Evolutionary conservation across 2,888 invertebrate species (phyloP).

Genomic region (Petrolisthes cinctipes): DNA sequence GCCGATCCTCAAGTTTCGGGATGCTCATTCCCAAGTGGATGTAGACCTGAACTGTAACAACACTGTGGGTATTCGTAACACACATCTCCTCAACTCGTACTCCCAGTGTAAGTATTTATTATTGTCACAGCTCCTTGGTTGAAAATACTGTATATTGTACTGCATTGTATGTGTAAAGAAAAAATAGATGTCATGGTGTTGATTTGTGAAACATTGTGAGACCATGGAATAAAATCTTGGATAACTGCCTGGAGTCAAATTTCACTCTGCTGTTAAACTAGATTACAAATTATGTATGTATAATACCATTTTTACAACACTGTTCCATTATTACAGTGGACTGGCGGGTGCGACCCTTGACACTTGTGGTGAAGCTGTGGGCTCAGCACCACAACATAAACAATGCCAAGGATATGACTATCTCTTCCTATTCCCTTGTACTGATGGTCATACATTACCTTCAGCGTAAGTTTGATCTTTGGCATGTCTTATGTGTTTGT

Average conservation of each 20-base stretch:
- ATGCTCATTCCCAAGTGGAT: slow-evolving; percentile 82
- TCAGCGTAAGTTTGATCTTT: slow-evolving; percentile 76
- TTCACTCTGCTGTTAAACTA: too few relatives aligned
- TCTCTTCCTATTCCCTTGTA: slow-evolving; percentile 97
- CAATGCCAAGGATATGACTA: slow-evolving; percentile 93
- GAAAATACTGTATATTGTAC: too few relatives aligned
- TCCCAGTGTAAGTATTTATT: slow-evolving; percentile 68
- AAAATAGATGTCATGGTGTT: too few relatives aligned
- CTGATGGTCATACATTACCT: slow-evolving; percentile 97
- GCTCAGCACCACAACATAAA: slow-evolving; percentile 94
- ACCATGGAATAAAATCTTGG: too few relatives aligned
- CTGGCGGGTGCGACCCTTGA: slow-evolving; percentile 93
- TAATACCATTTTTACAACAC: too few relatives aligned
- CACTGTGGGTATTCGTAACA: slow-evolving; percentile 94
- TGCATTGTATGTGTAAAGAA: too few relatives aligned
- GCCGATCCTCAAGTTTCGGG: slow-evolving; percentile 93
- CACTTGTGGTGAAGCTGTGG: slow-evolving; percentile 93
- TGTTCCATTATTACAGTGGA: slow-evolving; percentile 77
- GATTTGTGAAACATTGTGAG: too few relatives aligned
- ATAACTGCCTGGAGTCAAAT: too few relatives aligned
- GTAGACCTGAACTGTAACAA: slow-evolving; percentile 98
- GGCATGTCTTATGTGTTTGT: too few relatives aligned
- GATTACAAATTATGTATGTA: too few relatives aligned
- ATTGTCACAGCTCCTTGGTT: too few relatives aligned
- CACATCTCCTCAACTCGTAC: slow-evolving; percentile 91